Evolutionary conservation across 2,113 vertebrate species (phyloP).

Genomic region (Pyrgilauda ruficollis): DNA sequence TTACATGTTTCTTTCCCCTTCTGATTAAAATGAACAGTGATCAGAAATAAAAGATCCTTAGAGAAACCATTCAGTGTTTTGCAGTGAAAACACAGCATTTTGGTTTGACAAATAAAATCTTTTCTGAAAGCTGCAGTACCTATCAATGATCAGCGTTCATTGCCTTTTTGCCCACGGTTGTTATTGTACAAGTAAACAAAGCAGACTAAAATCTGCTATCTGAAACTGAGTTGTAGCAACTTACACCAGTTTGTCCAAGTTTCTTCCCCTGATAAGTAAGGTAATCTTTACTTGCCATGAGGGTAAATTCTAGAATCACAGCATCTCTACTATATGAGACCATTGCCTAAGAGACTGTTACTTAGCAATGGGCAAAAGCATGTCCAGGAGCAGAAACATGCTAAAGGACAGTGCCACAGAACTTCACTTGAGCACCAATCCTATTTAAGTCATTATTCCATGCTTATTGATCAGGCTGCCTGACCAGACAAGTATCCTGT

Average conservation of each 20-base stretch:
- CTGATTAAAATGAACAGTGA: not conserved
- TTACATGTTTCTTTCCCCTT: not conserved
- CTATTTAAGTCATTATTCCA: not conserved
- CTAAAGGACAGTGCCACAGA: not conserved
- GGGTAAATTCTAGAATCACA: not conserved
- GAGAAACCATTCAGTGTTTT: not conserved
- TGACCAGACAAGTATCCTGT: not conserved
- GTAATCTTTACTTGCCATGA: not conserved
- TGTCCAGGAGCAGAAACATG: rapidly evolving
- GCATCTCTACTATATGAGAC: not conserved
- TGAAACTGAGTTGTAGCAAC: not conserved
- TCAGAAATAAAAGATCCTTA: not conserved
- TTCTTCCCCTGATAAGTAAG: not conserved
- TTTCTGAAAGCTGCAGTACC: not conserved
- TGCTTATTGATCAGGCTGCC: not conserved
- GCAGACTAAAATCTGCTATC: not conserved
- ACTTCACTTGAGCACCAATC: not conserved
- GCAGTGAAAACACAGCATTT: not conserved
- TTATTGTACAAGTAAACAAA: not conserved
- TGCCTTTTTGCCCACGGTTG: not conserved
- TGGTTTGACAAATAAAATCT: not conserved
- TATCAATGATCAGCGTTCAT: not conserved
- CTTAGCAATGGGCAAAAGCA: not conserved
- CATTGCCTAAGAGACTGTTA: not conserved
- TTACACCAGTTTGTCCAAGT: not conserved